Conservation (phyloP, 2,113 vertebrate species). For the Apus apus region DNA sequence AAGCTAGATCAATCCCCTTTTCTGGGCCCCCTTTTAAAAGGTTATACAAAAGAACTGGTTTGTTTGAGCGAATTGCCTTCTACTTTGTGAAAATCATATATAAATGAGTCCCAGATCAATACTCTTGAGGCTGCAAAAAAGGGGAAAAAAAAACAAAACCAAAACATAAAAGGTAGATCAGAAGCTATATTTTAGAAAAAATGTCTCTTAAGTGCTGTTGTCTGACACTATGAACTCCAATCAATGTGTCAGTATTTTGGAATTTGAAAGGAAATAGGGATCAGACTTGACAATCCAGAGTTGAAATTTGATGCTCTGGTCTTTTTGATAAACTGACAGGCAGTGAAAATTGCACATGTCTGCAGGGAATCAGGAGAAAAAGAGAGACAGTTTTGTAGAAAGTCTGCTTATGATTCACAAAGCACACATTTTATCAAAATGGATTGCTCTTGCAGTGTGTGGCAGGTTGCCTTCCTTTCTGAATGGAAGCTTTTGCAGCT, state of each 20-base stretch:
- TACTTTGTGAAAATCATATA: conserved; percentile 59
- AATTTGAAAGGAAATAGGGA: conserved; percentile 78
- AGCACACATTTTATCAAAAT: conserved; percentile 55
- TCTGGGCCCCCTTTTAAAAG: conserved; percentile 42
- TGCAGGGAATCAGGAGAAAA: conserved; percentile 53
- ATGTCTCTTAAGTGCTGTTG: conserved; percentile 68
- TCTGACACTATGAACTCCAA: conserved; percentile 73
- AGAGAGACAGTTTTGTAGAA: conserved; percentile 59
- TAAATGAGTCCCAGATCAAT: conserved; percentile 61
- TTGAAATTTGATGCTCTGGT: conserved; percentile 69
- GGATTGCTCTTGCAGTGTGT: conserved; percentile 37
- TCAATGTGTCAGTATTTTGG: conserved; percentile 72
- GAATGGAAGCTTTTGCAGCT: conserved; percentile 33
- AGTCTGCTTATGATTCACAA: conserved; percentile 65
- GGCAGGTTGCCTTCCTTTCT: conserved; percentile 35
- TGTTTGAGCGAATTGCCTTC: conserved; percentile 26
- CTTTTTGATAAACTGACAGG: conserved; percentile 72
- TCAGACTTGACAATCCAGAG: conserved; percentile 70
- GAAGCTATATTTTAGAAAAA: conserved; percentile 68
- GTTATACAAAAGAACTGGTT: conserved; percentile 64
- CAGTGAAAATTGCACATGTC: conserved; percentile 65
- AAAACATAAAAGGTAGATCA: conserved; percentile 51
- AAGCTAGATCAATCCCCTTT: conserved; percentile 25
- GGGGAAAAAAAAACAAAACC: background rate
- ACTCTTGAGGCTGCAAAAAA: conserved; percentile 41